Evolutionary conservation across 1,140 invertebrate genomes (phyloP), one percentile per base, ranked within the genome.

Genomic region (Platyura marginata): DNA sequence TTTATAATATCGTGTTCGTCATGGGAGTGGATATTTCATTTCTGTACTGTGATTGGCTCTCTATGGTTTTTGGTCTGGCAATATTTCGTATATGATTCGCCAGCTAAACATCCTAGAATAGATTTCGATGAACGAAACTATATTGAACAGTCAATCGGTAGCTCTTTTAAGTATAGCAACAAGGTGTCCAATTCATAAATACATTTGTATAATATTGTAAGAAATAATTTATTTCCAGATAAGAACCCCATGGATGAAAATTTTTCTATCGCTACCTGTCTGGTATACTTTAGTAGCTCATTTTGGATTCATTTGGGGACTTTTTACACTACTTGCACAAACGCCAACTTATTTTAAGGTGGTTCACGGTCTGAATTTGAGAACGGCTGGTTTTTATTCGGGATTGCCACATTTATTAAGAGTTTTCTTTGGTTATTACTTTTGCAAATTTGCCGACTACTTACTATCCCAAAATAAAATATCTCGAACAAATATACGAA

Each of bases 281-380:
- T 89, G 81, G 81, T 72, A 84, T 20, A 75, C 81, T 40, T 69
- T 80, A 36, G 52, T 79, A 1, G 73, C 77, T 1, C 81, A 93
- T 54, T 81, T 81, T 67, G 79, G 83, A 10, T 73, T 75, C 35
- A 75, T 83, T 49, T 94, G 86, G 85, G 82, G 10, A 39, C 72
- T 88, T 23, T 82, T 89, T 45, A 91, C 83, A 0, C 63, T 91
- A 40, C 74, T 91, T 55, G 85, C 82, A 1, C 77, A 86, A 49
- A 67, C 86, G 0, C 90, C 90, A 0, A 82, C 79, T 1, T 94
- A 90, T 55, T 77, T 94, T 53, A 79, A 77, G 44, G 74, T 80
- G 48, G 75, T 91, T 23, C 75, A 92, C 42, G 77, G 85, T 44
- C 87, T 80, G 68, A 71, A 84, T 48, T 77, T 91, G 16, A 69